phyloP scores from a whole-genome alignment of 2,888 invertebrate genomes.

The Pemphredon lugubris region DNA sequence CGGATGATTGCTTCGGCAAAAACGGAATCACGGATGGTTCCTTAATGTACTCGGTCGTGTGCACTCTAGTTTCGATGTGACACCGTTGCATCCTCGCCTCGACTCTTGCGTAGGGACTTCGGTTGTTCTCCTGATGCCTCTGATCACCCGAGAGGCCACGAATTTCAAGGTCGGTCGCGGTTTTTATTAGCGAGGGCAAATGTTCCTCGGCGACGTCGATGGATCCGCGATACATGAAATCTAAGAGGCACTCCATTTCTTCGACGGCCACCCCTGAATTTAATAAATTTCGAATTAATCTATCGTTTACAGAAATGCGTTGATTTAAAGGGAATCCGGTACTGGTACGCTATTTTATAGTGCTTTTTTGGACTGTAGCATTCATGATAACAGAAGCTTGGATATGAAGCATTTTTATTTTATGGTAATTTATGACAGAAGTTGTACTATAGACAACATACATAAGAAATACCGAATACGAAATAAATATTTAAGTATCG shows the following conservation, averaged over 20 bases:
- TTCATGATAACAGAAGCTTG: too few species aligned
- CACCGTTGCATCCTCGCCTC: conserved; percentile 70
- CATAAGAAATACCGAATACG: too few species aligned
- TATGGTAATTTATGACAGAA: too few species aligned
- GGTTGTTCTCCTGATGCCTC: conserved; percentile 83
- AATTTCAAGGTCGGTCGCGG: conserved; percentile 87
- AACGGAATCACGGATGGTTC: conserved; percentile 62
- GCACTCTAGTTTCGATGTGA: conserved; percentile 71
- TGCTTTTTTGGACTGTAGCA: too few species aligned
- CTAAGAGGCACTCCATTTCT: conserved; percentile 86
- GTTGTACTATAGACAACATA: too few species aligned
- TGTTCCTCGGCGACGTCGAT: conserved; percentile 86
- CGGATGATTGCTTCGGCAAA: conserved; percentile 67
- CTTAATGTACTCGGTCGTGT: conserved; percentile 64
- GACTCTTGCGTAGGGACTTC: conserved; percentile 82
- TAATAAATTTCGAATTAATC: background rate
- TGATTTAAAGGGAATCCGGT: too few species aligned
- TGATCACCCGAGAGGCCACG: conserved; percentile 85
- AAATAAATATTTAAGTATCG: too few species aligned
- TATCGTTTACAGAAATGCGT: background rate
- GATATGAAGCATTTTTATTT: too few species aligned
- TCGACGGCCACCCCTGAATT: conserved; percentile 83
- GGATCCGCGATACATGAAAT: conserved; percentile 88
- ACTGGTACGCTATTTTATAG: too few species aligned
- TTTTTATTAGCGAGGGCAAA: conserved; percentile 85